Percentiles rank a stretch among this genome's conserved stretches.
phyloP scores from a whole-genome alignment of 1,140 invertebrate species.

The Drosophila subpulchrella region DNA sequence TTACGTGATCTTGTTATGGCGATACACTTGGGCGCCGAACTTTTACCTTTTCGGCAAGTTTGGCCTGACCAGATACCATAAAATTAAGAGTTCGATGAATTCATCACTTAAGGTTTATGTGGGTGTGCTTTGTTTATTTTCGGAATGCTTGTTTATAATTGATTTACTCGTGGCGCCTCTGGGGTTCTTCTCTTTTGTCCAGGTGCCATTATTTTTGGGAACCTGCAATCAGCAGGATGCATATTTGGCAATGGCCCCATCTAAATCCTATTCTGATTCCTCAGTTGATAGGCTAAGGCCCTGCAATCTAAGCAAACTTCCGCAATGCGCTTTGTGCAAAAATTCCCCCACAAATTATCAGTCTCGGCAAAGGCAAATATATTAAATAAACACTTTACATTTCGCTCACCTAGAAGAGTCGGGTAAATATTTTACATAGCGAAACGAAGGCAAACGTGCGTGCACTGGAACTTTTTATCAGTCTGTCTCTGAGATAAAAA shows the following conservation, averaged over 20 bases:
- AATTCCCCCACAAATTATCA: conserved; percentile 26
- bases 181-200: conserved; percentile 1
- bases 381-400: conserved; percentile 26
- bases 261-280: neutral
- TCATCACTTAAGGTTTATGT: conserved; percentile 12
- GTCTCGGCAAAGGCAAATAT: conserved; percentile 8
- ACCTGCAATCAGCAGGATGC: neutral
- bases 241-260: neutral
- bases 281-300: neutral
- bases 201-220: neutral
- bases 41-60: conserved; percentile 13
- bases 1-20: conserved; percentile 37
- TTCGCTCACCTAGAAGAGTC: conserved; percentile 9
- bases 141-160: conserved; percentile 23
- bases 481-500: conserved; percentile 52
- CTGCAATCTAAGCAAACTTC: neutral
- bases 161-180: neutral
- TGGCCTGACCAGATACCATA: neutral
- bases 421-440: conserved; percentile 53
- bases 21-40: conserved; percentile 1
- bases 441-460: conserved; percentile 23
- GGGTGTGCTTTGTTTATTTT: conserved; percentile 25
- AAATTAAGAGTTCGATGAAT: conserved; percentile 28
- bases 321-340: conserved; percentile 25
- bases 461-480: conserved; percentile 60